Evolutionary conservation across 2,888 invertebrate species (phyloP), one percentile per base, ranked within the genome.

Genomic region (Tanypteryx hageni): DNA sequence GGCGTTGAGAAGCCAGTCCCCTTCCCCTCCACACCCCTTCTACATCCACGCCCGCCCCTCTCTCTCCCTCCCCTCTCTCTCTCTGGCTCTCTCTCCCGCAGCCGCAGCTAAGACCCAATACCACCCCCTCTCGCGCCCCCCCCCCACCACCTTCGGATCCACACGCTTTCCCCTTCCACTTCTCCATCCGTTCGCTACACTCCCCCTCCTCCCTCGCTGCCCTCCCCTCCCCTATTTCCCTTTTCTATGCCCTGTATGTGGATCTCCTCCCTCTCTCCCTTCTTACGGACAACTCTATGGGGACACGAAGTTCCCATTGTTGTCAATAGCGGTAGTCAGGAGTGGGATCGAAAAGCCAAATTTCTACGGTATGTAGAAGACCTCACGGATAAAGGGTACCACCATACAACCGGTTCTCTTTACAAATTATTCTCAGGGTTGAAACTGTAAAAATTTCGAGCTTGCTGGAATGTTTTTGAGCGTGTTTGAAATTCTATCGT

Each of bases 231-330:
- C 83, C 56, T 11, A 44, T 44, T 44, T 44, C 44, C 44, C 44
- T 44, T 44, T 44, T 44, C 44, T 44, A 44, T 44, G 56, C 56
- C 83, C n/a, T 57, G 83, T 83, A 83, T 83, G 59, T 86, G 86
- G 59, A 86, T 59, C 89, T 89, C 89, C 76, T 22, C 18, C 13
- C n/a, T n/a, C 86, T n/a, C 44, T 61, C 64, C 13, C 31, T 44
- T 61, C 31, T 14, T 61, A 16, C 61, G 61, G 89, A 89, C 89
- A 59, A 61, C 61, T 86, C 86, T 61, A 89, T 68, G 64, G 61
- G 86, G 86, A 86, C 86, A 16, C 61, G 86, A 27, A n/a, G 58
- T 58, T 64, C 89, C 89, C 64, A 89, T 89, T 89, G 89, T 89
- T 89, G 64, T 59, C 61, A 18, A 61, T 61, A 31, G 31, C 64